Conservation (phyloP, 2,888 invertebrate species). For the Drosophila bunnanda region DNA sequence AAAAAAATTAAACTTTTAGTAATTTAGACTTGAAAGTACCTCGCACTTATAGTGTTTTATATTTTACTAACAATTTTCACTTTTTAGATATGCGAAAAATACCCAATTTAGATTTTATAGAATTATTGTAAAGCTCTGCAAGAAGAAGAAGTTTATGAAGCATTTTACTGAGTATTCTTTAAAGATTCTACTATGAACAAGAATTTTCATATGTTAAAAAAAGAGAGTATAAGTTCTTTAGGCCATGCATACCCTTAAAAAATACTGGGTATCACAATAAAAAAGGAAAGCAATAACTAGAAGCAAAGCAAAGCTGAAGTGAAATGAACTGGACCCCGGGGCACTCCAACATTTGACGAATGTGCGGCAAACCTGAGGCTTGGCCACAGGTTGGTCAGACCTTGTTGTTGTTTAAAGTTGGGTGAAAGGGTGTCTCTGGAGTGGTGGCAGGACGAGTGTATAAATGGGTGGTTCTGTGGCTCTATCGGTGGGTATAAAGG, state of each 20-base stretch:
- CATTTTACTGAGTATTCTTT: neutral
- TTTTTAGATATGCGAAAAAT: too few relatives aligned
- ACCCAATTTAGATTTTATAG: accelerated
- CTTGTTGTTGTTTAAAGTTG: slow-evolving; percentile 51
- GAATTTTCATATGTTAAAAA: too few relatives aligned
- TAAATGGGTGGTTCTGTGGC: slow-evolving; percentile 32
- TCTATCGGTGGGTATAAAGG: slow-evolving; percentile 17
- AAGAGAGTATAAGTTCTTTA: too few relatives aligned
- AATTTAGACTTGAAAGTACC: slow-evolving; percentile 1
- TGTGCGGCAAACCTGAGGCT: slow-evolving; percentile 38
- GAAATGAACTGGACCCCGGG: slow-evolving; percentile 30
- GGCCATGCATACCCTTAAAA: too few relatives aligned
- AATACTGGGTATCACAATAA: neutral
- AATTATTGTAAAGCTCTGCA: too few relatives aligned
- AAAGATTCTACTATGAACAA: too few relatives aligned
- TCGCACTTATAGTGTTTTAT: accelerated
- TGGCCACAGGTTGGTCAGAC: slow-evolving; percentile 48
- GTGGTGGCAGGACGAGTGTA: slow-evolving; percentile 20
- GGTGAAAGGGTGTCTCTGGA: slow-evolving; percentile 49
- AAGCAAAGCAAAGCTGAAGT: slow-evolving; percentile 28
- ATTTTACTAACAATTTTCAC: accelerated
- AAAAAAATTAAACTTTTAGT: neutral
- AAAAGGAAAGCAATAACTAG: slow-evolving; percentile 21
- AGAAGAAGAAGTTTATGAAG: neutral
- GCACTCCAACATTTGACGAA: slow-evolving; percentile 43